Evolutionary conservation across 2,888 invertebrate species (phyloP).

Genomic region (Drosophila nigricruria): DNA sequence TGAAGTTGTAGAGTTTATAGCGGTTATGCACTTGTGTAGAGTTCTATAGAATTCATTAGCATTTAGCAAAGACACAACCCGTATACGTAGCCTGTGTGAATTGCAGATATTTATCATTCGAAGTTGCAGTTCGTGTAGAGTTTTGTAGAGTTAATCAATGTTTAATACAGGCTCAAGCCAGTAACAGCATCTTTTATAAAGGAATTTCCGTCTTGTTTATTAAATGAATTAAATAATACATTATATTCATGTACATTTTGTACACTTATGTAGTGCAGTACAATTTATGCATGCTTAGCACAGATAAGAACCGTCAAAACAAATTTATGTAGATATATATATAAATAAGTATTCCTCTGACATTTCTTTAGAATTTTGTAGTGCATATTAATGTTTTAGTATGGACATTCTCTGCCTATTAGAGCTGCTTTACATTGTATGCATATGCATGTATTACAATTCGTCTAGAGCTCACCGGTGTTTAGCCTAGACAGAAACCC

Average conservation of each 20-base stretch:
- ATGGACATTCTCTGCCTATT: not conserved
- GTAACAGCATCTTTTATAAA: no score
- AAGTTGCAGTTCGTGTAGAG: no score
- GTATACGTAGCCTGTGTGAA: not conserved
- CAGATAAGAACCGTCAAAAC: not conserved
- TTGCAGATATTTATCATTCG: not conserved
- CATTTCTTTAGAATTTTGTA: not conserved
- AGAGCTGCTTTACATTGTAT: not conserved
- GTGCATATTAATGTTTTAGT: not conserved
- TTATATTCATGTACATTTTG: no score
- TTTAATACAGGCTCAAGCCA: no score
- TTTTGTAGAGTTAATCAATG: no score
- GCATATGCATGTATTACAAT: not conserved
- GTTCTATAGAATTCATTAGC: not conserved
- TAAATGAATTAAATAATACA: no score
- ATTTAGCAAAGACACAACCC: not conserved
- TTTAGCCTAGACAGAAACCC: conserved; percentile 32
- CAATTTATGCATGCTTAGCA: not conserved
- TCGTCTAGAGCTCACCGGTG: not conserved
- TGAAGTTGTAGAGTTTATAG: not conserved
- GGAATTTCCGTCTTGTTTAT: no score
- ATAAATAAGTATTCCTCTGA: not conserved
- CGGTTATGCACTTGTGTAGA: not conserved
- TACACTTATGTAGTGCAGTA: not conserved
- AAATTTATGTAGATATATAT: not conserved